Percentiles rank a stretch among this genome's conserved stretches.
Evolutionary conservation across 2,113 vertebrate genomes (phyloP).

Genomic region (Pampusana beccarii): DNA sequence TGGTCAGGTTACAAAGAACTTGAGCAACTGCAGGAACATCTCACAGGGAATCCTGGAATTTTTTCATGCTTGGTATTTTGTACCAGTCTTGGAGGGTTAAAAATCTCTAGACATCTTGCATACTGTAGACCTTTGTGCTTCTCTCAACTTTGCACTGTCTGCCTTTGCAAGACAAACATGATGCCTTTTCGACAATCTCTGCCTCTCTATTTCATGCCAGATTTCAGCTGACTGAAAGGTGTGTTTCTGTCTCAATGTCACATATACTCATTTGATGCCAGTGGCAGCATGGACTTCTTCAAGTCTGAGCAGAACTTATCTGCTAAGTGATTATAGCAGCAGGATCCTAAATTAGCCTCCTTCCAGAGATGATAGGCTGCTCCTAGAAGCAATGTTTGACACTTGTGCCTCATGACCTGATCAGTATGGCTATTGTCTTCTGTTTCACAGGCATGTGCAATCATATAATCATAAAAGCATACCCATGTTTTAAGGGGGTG

Average conservation of each 20-base stretch:
- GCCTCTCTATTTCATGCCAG: not conserved
- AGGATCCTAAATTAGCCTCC: not conserved
- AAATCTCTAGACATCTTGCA: not conserved
- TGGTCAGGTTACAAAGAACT: not conserved
- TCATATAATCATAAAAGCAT: not conserved
- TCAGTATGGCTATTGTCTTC: not conserved
- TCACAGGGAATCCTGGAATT: not conserved
- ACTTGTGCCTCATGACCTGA: not conserved
- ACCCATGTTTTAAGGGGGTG: not conserved
- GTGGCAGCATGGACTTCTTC: not conserved
- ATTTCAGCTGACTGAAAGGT: not conserved
- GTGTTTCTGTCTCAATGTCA: not conserved
- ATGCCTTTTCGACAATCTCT: not conserved
- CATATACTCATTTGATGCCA: not conserved
- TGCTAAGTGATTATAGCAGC: not conserved
- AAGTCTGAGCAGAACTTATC: not conserved
- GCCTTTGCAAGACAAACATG: not conserved
- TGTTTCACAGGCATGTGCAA: not conserved
- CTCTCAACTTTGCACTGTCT: not conserved
- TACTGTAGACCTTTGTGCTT: not conserved
- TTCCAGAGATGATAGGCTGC: not conserved
- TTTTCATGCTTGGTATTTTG: not conserved
- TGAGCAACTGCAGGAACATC: not conserved
- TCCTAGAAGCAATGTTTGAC: not conserved
- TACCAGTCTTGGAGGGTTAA: not conserved